These are phyloP conservation scores for Morphnarchus princeps DNA, from an alignment of 2,113 vertebrate species.

Conservation along the genomic window DNA sequence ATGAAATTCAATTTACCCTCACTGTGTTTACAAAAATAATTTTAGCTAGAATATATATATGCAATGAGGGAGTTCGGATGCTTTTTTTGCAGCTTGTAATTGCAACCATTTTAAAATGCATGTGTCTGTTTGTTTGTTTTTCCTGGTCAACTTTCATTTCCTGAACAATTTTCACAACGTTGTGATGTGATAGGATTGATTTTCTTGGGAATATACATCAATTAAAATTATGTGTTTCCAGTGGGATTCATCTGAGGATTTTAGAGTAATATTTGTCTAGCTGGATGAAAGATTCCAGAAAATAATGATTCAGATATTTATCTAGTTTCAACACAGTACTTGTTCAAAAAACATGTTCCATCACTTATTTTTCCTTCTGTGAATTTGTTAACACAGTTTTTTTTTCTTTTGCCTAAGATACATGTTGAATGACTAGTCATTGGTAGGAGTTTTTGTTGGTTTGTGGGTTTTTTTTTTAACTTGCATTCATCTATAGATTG, in stretches of 20 bases:
- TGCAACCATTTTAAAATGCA: background rate
- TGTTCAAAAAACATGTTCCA: background rate
- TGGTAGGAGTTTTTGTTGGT: background rate
- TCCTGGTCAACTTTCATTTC: background rate
- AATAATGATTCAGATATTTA: background rate
- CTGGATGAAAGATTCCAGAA: background rate
- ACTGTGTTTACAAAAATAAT: background rate
- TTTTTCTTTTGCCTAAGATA: background rate
- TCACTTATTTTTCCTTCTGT: background rate
- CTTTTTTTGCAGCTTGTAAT: background rate
- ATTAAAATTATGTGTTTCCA: background rate
- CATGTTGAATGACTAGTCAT: background rate
- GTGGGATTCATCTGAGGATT: background rate
- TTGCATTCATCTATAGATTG: background rate
- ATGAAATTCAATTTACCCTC: background rate
- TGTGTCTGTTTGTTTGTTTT: background rate
- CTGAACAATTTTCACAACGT: background rate
- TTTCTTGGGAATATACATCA: background rate
- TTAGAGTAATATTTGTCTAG: background rate
- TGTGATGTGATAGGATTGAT: background rate
- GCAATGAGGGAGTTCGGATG: background rate
- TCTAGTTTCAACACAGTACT: background rate
- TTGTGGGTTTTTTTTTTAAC: background rate
- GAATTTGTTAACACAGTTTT: background rate
- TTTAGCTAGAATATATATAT: background rate